These are phyloP conservation scores for Corythaeola cristata DNA, from an alignment of 2,113 vertebrate genomes.

Conservation along the genomic window DNA sequence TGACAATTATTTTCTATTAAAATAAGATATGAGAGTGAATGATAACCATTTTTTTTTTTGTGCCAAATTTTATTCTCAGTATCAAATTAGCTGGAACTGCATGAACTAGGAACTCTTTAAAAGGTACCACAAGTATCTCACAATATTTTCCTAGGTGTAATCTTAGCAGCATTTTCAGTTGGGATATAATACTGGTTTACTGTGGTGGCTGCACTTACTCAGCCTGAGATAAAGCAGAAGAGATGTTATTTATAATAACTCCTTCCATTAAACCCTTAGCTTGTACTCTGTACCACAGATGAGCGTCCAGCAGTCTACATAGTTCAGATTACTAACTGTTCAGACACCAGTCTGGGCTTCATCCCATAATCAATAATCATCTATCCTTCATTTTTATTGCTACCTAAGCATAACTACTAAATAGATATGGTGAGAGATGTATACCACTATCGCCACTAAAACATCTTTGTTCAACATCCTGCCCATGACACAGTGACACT, in stretches of 20 bases:
- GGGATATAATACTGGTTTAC: background rate
- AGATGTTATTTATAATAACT: slow-evolving; percentile 20
- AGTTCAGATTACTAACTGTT: slow-evolving; percentile 22
- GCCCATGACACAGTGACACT: background rate
- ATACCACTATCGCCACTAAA: background rate
- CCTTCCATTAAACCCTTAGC: background rate
- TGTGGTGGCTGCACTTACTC: background rate
- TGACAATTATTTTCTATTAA: background rate
- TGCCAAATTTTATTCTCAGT: background rate
- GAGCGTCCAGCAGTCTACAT: background rate
- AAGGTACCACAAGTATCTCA: background rate
- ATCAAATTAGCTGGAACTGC: background rate
- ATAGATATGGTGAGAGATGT: background rate
- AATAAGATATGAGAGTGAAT: background rate
- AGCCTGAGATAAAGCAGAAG: background rate
- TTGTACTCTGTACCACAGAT: background rate
- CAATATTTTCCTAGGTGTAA: background rate
- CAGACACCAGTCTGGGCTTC: slow-evolving; percentile 43
- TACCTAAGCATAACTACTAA: slow-evolving; percentile 25
- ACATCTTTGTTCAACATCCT: background rate
- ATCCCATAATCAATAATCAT: slow-evolving; percentile 41
- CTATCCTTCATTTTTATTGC: slow-evolving; percentile 46
- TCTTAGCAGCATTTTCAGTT: background rate
- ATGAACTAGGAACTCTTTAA: background rate
- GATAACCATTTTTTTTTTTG: background rate